Percentiles rank a stretch among this genome's conserved stretches.
Conservation (phyloP, 2,113 vertebrate genomes). For the Tiliqua scincoides region DNA sequence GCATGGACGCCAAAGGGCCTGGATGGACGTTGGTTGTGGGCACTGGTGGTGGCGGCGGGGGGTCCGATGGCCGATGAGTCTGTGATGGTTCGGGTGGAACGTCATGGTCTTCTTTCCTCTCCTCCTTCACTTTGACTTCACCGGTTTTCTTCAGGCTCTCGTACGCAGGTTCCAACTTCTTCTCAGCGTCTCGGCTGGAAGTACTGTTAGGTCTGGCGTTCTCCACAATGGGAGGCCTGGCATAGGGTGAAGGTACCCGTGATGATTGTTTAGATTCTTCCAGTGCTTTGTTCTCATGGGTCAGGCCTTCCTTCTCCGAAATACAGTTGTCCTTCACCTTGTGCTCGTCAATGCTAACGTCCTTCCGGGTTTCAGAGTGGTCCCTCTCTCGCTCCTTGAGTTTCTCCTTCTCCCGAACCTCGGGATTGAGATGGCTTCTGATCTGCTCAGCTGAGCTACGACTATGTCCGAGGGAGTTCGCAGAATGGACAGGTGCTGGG, state of each 20-base stretch:
- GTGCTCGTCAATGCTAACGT: conserved; percentile 86
- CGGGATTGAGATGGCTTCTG: conserved; percentile 81
- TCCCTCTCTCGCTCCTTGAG: conserved; percentile 86
- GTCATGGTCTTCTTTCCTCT: conserved; percentile 94
- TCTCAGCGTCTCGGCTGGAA: conserved; percentile 86
- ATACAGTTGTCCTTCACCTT: conserved; percentile 90
- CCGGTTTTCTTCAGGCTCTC: conserved; percentile 89
- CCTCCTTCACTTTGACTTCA: conserved; percentile 97
- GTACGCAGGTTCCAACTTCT: conserved; percentile 83
- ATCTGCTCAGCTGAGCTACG: conserved; percentile 85
- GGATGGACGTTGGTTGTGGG: conserved; percentile 81
- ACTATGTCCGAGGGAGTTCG: conserved; percentile 83
- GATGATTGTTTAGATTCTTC: conserved; percentile 88
- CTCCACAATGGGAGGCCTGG: conserved; percentile 76
- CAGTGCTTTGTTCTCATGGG: conserved; percentile 80
- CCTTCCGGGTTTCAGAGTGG: conserved; percentile 89
- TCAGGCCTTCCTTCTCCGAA: conserved; percentile 85
- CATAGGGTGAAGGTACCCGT: conserved; percentile 87
- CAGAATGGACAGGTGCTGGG: conserved; percentile 86
- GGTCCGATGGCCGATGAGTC: conserved; percentile 79
- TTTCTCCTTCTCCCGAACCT: conserved; percentile 90
- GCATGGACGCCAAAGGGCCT: conserved; percentile 84
- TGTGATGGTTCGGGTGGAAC: conserved; percentile 78
- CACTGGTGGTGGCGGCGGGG: conserved; percentile 71
- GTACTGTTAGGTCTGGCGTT: conserved; percentile 82